Base-by-base conservation (phyloP, 2,113 vertebrate genomes). In the Hassar affinis region DNA sequence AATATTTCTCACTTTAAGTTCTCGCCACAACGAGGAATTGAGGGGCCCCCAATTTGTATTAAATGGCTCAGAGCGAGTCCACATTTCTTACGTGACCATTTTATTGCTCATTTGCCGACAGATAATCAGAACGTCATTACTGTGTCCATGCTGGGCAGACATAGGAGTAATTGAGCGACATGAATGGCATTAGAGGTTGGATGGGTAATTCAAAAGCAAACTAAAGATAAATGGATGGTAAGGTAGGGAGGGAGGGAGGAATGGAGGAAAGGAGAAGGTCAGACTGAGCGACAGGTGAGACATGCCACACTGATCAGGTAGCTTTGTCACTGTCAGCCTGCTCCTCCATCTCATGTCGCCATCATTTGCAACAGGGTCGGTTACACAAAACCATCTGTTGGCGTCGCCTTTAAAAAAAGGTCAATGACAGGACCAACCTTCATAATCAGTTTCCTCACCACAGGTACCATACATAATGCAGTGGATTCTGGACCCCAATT, bases 91-190 rank as follows among this genome's bases (percentile, higher is more conserved):
- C 94, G 94, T 95, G 95, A 95, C 96, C 95, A 93, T 97, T 98
- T 96, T 95, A 98, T 97, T 97, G 95, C 97, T 98, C 97, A 98
- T 96, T 98, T 98, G 96, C 96, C 94, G 95, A 96, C 95, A 96
- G 96, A 98, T 97, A 97, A 99, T 98, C 96, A 98, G 95, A 97
- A 97, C 96, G 97, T 96, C 96, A 97, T 98, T 98, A 97, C 94
- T 93, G 92, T 89, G 95, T 95, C 96, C 94, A 95, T 94, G 96
- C 94, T 90, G 91, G 95, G 94, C 93, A 80, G 94, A 95, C 94
- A 94, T 95, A 95, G 89, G 90, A 92, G 94, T 97, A 97, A 98
- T 97, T 97, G 96, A 97, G 96, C 93, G 94, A 92, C 91, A 91
- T 91, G 93, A 93, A 92, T 92, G 90, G 92, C 92, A 90, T 92